Evolutionary conservation across 2,797 vertebrate genomes (phyloP), one percentile per base, ranked within the genome.

Genomic region (Scolopax rusticola): DNA sequence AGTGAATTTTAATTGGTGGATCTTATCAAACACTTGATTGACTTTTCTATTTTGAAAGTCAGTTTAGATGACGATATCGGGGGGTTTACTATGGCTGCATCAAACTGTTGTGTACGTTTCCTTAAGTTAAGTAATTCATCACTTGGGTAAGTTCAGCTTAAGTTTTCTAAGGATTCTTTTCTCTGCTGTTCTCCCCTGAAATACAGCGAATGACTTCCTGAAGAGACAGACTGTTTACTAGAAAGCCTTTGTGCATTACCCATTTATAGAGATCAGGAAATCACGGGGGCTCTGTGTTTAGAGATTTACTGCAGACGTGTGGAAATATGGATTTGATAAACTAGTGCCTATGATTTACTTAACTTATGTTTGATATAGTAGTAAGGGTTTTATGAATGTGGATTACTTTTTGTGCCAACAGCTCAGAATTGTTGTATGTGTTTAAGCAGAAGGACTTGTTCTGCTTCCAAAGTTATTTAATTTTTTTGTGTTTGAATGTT

Each of bases 311-410:
- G 96, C 96, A 93, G 95, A 98, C 97, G 98, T 97, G 98, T 98
- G 97, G 91, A 97, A 96, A 96, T 93, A 97, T 20, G 80, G 97
- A 97, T 98, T 98, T 98, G 97, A 98, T 98, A 98, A 99, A 98
- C 98, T 98, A 99, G 99, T 99, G 99, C 99, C 99, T 99, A 99
- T 99, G 98, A 99, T 99, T 99, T 99, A 98, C 96, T 98, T 98
- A 98, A 98, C 96, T 98, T 98, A 98, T 98, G 98, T 98, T 98
- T 98, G 97, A 97, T 98, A 97, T 97, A 97, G 97, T 98, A 98
- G 98, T 98, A 97, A 97, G 95, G 97, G 96, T 97, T 97, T 98
- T 98, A 98, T 98, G 97, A 98, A 98, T 98, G 98, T 98, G 97
- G 97, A 97, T 98, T 98, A 97, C 98, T 98, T 97, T 98, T 98